phyloP scores from a whole-genome alignment of 2,888 invertebrate genomes.

The Tipula unca region DNA sequence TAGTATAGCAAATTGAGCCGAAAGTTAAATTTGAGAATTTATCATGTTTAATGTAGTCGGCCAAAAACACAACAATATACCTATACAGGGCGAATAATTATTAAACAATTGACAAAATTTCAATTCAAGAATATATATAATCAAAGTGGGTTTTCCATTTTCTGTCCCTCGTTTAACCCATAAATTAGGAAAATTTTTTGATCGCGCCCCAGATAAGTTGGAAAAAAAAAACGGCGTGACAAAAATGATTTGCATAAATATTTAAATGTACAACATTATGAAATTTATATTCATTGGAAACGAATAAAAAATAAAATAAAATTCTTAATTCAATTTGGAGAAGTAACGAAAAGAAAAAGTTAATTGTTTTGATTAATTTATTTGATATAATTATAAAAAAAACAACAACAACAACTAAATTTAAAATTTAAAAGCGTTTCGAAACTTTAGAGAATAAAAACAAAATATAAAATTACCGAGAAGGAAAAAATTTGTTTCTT shows the following conservation, averaged over 20 bases:
- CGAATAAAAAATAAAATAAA: not conserved
- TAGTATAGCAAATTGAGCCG: too few species aligned
- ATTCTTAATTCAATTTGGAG: not conserved
- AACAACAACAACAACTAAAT: not conserved
- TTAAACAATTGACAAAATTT: too few species aligned
- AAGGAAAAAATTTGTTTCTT: not conserved
- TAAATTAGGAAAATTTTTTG: too few species aligned
- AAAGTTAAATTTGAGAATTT: too few species aligned
- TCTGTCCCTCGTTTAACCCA: too few species aligned
- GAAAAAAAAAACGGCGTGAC: not conserved
- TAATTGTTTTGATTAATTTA: not conserved
- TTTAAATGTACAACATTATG: not conserved
- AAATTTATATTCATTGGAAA: not conserved
- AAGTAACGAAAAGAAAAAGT: not conserved
- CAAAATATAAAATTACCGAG: too few species aligned
- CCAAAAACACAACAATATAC: too few species aligned
- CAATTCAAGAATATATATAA: too few species aligned
- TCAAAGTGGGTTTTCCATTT: too few species aligned
- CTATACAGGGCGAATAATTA: too few species aligned
- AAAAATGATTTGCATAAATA: not conserved
- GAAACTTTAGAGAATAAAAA: not conserved
- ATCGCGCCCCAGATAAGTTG: too few species aligned
- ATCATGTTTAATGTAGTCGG: too few species aligned
- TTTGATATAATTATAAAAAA: not conserved
- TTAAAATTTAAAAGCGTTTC: not conserved